A percentile compares a stretch with the other conserved stretches of the same genome.
These are phyloP conservation scores for Alca torda DNA, from an alignment of 2,797 vertebrate genomes.

Conservation along the genomic window DNA sequence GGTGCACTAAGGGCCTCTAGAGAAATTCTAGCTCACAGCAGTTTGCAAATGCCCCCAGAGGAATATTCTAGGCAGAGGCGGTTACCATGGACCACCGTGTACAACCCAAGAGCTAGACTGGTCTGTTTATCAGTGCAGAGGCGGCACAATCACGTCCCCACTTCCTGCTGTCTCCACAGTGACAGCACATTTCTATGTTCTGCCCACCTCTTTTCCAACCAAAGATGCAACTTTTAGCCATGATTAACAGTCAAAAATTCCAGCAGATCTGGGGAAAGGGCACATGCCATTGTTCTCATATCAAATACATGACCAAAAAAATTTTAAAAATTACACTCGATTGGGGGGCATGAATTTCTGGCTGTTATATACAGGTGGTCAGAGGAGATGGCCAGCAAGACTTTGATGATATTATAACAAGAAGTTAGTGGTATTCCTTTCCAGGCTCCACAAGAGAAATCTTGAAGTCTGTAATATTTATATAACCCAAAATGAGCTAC, in stretches of 20 bases:
- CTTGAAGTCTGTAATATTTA: neutral
- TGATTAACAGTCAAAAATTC: neutral
- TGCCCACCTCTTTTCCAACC: neutral
- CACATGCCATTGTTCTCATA: neutral
- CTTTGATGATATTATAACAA: neutral
- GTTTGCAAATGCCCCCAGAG: neutral
- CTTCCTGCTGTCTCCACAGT: rapidly evolving
- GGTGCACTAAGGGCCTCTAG: neutral
- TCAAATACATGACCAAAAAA: neutral
- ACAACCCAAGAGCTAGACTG: neutral
- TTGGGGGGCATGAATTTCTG: rapidly evolving
- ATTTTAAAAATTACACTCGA: neutral
- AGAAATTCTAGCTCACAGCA: neutral
- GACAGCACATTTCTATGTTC: rapidly evolving
- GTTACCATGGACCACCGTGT: rapidly evolving
- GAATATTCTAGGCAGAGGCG: neutral
- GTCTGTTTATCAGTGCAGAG: rapidly evolving
- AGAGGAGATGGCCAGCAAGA: neutral
- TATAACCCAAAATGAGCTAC: neutral
- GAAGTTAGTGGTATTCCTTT: neutral
- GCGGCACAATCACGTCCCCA: rapidly evolving
- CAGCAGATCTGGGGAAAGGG: neutral
- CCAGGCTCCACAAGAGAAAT: neutral
- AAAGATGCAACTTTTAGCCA: neutral
- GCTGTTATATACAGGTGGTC: neutral